Evolutionary conservation across 1,140 invertebrate genomes (phyloP).

Genomic region (Oedothorax gibbosus): DNA sequence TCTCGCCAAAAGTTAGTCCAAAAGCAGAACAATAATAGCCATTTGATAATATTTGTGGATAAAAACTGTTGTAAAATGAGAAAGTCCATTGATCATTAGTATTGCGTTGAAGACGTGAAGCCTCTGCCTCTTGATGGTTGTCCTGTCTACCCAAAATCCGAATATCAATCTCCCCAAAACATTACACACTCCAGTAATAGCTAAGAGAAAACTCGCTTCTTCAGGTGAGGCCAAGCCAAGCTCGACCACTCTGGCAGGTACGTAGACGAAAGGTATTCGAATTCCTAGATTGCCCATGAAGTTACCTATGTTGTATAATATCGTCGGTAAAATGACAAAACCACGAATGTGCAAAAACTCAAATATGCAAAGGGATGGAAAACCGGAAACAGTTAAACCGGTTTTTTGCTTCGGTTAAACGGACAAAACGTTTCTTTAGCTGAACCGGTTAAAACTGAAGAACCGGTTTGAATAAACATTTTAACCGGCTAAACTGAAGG

Average conservation of each 20-base stretch:
- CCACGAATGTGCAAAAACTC: too few species aligned
- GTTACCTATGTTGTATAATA: background rate
- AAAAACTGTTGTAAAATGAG: background rate
- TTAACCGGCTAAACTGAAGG: too few species aligned
- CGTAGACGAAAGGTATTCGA: constrained; percentile 80
- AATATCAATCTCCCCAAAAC: constrained; percentile 79
- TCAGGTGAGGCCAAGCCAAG: constrained; percentile 63
- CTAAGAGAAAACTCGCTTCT: constrained; percentile 79
- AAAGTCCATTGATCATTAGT: background rate
- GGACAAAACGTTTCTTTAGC: too few species aligned
- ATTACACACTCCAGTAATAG: constrained; percentile 89
- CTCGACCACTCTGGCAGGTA: constrained; percentile 70
- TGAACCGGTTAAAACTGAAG: too few species aligned
- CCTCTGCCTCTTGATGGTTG: constrained; percentile 62
- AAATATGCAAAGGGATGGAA: too few species aligned
- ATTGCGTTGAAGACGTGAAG: background rate
- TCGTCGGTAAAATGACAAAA: too few species aligned
- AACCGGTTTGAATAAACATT: too few species aligned
- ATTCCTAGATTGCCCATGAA: background rate
- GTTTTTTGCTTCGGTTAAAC: too few species aligned
- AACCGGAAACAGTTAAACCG: too few species aligned
- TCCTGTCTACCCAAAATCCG: constrained; percentile 8
- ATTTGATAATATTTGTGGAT: background rate
- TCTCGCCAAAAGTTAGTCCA: background rate
- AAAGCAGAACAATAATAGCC: constrained; percentile 1